Base-by-base conservation (phyloP, 1,140 invertebrate species). In the Campoletis sonorensis region DNA sequence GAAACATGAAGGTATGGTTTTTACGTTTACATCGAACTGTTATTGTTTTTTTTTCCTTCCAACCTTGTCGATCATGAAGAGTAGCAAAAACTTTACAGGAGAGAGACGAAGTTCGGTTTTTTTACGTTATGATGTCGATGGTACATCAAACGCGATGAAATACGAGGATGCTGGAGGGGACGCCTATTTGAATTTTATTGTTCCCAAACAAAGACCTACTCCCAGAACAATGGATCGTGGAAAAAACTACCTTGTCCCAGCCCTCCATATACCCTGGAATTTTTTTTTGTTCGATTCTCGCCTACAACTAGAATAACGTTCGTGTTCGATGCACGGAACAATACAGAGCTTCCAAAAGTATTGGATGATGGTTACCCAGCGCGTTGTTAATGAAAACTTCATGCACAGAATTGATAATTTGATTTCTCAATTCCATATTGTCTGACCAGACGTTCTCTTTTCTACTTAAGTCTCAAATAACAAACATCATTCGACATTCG, bases 131-230 rank as follows among this genome's bases (percentile, higher is more conserved):
- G 16, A 54, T n/a, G 51, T 54, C 51, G 51, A 64, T 27, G 23
- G 61, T 70, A 70, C 21, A 70, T 70, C 67, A 70, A 70, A 4
- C 27, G 15, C 18, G 13, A 33, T 70, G 67, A 70, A 70, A 70
- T 70, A 70, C 30, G 67, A 37, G 30, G 7, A 70, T 18, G 30
- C 67, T 33, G 30, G 67, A 15, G 67, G 8, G 67, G 26, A 70
- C 30, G 27, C 1, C 67, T 18, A 33, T 70, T 70, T 33, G 7
- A 70, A 70, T 70, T 70, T 70, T 70, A 70, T 70, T 33, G 67
- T 70, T 30, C 67, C 21, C 27, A 27, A 70, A 70, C 67, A 70
- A 70, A 70, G 27, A 33, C 4, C 30, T 45, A 70, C 67, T 70
- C 67, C 11, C 2, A 21, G 67, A 70, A 70, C 67, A 70, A 70